Conservation (phyloP, 2,797 vertebrate species). For the Hypotaenidia okinawae region DNA sequence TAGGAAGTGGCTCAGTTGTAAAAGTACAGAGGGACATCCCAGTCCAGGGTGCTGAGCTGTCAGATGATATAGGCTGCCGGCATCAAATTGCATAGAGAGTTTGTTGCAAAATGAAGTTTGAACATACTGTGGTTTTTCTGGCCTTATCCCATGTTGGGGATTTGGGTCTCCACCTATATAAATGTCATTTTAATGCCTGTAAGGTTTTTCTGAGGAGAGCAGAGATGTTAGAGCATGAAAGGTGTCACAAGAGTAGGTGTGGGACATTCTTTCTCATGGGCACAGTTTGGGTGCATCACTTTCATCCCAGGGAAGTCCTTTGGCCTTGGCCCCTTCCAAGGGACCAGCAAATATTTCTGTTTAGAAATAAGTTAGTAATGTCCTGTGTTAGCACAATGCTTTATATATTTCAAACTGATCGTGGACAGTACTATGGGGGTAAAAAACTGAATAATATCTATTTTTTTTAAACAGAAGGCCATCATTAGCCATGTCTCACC, state of each 20-base stretch:
- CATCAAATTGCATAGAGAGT: not conserved
- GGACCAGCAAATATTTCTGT: not conserved
- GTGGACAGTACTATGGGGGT: slow-evolving; percentile 68
- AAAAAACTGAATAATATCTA: slow-evolving; percentile 78
- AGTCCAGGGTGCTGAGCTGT: not conserved
- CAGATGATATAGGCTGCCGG: not conserved
- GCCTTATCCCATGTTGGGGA: not conserved
- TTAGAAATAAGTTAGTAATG: slow-evolving; percentile 13
- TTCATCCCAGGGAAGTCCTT: not conserved
- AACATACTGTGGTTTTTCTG: not conserved
- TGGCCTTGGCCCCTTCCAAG: not conserved
- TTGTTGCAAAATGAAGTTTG: not conserved
- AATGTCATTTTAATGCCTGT: not conserved
- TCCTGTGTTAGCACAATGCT: slow-evolving; percentile 60
- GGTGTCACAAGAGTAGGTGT: not conserved
- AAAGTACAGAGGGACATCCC: not conserved
- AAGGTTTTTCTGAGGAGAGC: not conserved
- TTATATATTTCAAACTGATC: slow-evolving; percentile 66
- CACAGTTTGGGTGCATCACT: not conserved
- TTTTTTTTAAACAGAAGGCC: slow-evolving; percentile 87
- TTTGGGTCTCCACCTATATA: not conserved
- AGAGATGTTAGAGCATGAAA: not conserved
- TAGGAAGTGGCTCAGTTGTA: not conserved
- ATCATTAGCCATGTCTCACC: slow-evolving; percentile 92
- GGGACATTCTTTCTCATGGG: not conserved